Evolutionary conservation across 2,113 vertebrate genomes (phyloP), one percentile per base, ranked within the genome.

Genomic region (Cottus gobio): DNA sequence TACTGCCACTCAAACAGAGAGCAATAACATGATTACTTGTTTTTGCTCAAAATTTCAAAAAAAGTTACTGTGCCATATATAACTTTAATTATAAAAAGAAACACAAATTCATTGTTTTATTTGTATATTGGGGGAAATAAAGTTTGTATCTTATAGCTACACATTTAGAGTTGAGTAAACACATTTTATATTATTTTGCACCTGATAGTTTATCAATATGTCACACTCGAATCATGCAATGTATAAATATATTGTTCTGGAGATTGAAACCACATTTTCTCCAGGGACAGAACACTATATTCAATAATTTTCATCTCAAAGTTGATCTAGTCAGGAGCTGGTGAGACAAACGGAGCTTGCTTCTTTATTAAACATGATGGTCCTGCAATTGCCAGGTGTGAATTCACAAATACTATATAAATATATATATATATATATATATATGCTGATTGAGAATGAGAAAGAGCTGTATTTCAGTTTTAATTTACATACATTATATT

Each of bases 1-100:
- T 66, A 7, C 57, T 86, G 77, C 31, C 74, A 57, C 36, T 80
- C 76, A 81, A 10, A n/a, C 11, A 78, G 26, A 66, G 11, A 68
- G 62, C 30, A 61, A 16, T 34, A 6, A 54, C 28, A 16, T 34
- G 10, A 57, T 68, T 11, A 26, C 5, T 48, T 18, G 4, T 1
- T 48, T 26, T 28, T n/a, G 15, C 16, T 28, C 4, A 24, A 62
- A 13, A 16, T 1, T 18, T 26, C 4, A 22, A 50, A 37, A 15
- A 16, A n/a, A 60, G 10, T 9, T 9, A 16, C 36, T 36, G 0
- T 5, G 13, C 5, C 54, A 28, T 46, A 1, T 2, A 16, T 44
- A 46, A 57, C 4, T 36, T 13, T 16, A 2, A 30, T 44, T 44
- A 42, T 30, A 0, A 39, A 69, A 3, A 28, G 16, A 6, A 7